Percentiles rank a stretch among this genome's conserved stretches.
phyloP scores from a whole-genome alignment of 2,113 vertebrate genomes.

The Emydocephalus ijimae region DNA sequence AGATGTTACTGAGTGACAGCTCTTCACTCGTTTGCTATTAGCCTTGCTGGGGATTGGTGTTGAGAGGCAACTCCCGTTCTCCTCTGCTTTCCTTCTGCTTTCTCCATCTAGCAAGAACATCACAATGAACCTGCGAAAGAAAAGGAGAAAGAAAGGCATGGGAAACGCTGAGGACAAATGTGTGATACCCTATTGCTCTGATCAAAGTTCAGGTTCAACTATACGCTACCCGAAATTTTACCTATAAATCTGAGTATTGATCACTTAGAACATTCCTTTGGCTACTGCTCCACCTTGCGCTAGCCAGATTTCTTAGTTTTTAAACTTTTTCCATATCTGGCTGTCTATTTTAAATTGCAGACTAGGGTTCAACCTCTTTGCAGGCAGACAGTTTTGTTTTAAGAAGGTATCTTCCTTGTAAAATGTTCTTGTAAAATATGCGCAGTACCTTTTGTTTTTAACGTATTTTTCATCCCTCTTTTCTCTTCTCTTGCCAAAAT shows the following conservation, averaged over 20 bases:
- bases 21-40: background rate
- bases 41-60: background rate
- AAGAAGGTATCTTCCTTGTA: background rate
- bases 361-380: background rate
- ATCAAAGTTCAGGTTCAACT: background rate
- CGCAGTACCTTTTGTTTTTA: background rate
- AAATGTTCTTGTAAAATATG: background rate
- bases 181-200: background rate
- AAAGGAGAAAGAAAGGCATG: background rate
- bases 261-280: background rate
- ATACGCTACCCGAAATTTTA: background rate
- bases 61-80: background rate
- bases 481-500: background rate
- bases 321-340: background rate
- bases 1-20: background rate
- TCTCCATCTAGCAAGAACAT: background rate
- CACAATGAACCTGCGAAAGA: background rate
- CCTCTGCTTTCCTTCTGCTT: background rate
- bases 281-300: no score
- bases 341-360: background rate
- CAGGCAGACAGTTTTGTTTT: background rate
- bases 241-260: background rate
- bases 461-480: background rate
- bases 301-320: background rate
- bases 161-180: background rate